These are phyloP conservation scores for Eucidaris tribuloides DNA, from an alignment of 35 echinoderm and acorn worm species.

Conservation along the genomic window DNA sequence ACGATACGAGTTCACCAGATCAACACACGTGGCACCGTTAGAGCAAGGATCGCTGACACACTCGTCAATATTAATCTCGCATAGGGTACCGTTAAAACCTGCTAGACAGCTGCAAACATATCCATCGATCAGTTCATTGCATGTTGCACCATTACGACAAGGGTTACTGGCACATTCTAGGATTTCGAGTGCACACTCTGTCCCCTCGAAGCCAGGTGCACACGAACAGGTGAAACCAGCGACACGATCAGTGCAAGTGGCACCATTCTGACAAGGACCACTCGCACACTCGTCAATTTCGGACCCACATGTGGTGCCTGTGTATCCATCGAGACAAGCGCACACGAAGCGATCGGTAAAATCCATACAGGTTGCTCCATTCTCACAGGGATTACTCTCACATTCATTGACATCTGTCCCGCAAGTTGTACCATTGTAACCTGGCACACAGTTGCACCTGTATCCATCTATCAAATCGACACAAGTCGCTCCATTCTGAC, in stretches of 20 bases:
- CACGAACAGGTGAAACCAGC: constrained; percentile 36
- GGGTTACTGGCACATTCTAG: constrained; percentile 54
- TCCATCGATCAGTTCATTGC: constrained; percentile 17
- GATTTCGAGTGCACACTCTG: constrained; percentile 49
- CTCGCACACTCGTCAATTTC: constrained; percentile 47
- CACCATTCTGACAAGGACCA: constrained; percentile 55
- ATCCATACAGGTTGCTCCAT: constrained; percentile 35
- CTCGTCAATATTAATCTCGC: constrained; percentile 53
- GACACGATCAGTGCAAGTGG: constrained; percentile 24
- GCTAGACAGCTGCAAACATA: constrained; percentile 33
- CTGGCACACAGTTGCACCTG: constrained; percentile 8
- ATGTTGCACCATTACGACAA: constrained; percentile 38
- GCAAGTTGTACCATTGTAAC: neutral
- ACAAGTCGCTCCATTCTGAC: constrained; percentile 29
- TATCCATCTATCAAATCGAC: constrained; percentile 31
- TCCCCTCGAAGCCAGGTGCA: constrained; percentile 28
- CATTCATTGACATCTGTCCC: constrained; percentile 35
- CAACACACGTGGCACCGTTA: constrained; percentile 26
- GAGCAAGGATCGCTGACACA: constrained; percentile 30
- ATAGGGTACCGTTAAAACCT: constrained; percentile 38
- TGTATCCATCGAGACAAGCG: constrained; percentile 24
- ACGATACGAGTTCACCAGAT: constrained; percentile 41
- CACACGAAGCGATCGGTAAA: constrained; percentile 12
- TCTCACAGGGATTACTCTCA: constrained; percentile 28
- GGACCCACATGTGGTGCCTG: constrained; percentile 25